Conservation (phyloP, 2,113 vertebrate species). For the Notechis scutatus region DNA sequence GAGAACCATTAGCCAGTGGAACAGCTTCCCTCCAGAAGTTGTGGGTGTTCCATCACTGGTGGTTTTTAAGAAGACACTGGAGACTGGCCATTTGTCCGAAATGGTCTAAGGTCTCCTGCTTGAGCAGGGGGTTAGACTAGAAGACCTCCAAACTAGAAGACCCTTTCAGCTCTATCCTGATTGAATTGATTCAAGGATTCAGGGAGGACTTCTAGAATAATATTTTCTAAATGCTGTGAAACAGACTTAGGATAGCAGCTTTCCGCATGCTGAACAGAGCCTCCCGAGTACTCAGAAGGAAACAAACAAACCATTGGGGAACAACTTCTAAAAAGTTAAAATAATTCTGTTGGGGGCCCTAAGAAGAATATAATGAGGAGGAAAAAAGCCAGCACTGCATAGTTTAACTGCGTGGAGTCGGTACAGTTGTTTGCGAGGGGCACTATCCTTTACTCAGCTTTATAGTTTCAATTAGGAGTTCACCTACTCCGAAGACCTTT, state of each 20-base stretch:
- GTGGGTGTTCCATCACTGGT: background rate
- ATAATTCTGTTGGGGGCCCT: background rate
- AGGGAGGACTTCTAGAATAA: no score
- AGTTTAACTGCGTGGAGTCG: background rate
- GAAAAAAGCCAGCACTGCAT: background rate
- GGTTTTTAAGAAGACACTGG: background rate
- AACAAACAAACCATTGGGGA: background rate
- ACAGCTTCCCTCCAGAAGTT: background rate
- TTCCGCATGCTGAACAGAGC: background rate
- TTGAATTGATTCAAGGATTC: no score
- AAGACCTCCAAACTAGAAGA: background rate
- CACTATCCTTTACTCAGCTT: background rate
- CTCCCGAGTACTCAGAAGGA: background rate
- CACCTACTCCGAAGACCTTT: constrained; percentile 5
- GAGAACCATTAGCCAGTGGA: background rate
- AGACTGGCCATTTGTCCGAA: fast-evolving
- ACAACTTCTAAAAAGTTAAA: background rate
- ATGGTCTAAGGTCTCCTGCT: background rate
- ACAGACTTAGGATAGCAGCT: background rate
- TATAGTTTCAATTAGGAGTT: constrained; percentile 21
- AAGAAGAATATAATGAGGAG: background rate
- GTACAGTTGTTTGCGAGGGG: background rate
- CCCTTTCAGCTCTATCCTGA: background rate
- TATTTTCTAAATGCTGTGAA: background rate
- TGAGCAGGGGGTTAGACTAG: no score